A percentile compares a stretch with the other conserved stretches of the same genome.
phyloP scores from a whole-genome alignment of 2,888 invertebrate species.

The Diploptera punctata region DNA sequence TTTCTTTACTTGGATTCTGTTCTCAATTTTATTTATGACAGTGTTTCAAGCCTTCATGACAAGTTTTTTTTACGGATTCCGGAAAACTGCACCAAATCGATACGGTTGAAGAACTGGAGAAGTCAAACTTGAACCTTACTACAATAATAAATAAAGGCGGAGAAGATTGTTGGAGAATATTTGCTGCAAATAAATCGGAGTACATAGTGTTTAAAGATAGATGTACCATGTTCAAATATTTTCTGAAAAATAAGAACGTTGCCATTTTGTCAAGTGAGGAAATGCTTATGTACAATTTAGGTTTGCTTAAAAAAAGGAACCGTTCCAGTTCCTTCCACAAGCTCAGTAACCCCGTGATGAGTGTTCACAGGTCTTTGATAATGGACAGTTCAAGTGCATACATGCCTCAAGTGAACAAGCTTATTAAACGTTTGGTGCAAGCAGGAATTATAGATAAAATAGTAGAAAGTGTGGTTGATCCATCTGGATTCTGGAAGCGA shows the following conservation, averaged over 20 bases:
- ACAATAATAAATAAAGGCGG: no score
- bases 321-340: no score
- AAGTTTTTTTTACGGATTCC: background rate
- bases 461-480: background rate
- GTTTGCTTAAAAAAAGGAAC: no score
- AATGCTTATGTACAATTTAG: no score
- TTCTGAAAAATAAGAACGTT: no score
- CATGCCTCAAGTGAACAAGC: background rate
- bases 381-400: background rate
- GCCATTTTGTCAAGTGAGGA: no score
- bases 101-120: background rate
- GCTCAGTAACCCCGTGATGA: no score
- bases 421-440: background rate
- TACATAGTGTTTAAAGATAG: no score
- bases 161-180: no score
- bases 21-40: background rate
- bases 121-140: background rate
- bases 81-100: background rate
- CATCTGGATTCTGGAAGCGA: no score
- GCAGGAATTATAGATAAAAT: background rate
- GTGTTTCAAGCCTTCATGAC: background rate
- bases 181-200: no score
- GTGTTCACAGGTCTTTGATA: background rate
- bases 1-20: background rate
- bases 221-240: background rate